Evolutionary conservation across 2,113 vertebrate genomes (phyloP).

Genomic region (Oxyura jamaicensis): DNA sequence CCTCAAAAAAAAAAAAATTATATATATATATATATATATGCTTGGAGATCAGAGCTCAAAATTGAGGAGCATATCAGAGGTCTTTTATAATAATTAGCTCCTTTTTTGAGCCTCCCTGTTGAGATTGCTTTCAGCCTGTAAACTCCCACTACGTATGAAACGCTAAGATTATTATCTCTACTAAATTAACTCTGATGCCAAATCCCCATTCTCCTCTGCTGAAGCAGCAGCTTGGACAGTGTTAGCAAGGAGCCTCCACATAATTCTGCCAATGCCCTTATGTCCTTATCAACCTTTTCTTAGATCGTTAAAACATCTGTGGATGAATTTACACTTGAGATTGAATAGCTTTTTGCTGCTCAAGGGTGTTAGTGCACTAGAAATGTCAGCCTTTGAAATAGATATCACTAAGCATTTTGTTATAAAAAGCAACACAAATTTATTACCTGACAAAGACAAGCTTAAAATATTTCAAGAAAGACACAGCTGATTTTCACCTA

Average conservation of each 20-base stretch:
- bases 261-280: not conserved
- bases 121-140: not conserved
- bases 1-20: not conserved
- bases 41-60: not conserved
- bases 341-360: not conserved
- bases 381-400: not conserved
- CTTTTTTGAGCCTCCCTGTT: not conserved
- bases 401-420: not conserved
- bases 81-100: not conserved
- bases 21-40: not conserved
- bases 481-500: not conserved
- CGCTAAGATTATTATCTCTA: not conserved
- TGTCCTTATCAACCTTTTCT: not conserved
- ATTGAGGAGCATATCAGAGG: not conserved
- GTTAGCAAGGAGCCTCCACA: not conserved
- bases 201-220: not conserved
- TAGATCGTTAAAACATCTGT: not conserved
- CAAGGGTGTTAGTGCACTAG: not conserved
- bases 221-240: not conserved
- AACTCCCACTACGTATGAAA: rapidly evolving
- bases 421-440: slow-evolving; percentile 1
- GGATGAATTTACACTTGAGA: not conserved
- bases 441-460: slow-evolving; percentile 12
- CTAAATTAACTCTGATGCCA: not conserved
- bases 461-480: not conserved